These are phyloP conservation scores for Pluvialis apricaria DNA, from an alignment of 2,113 vertebrate genomes.

Conservation along the genomic window DNA sequence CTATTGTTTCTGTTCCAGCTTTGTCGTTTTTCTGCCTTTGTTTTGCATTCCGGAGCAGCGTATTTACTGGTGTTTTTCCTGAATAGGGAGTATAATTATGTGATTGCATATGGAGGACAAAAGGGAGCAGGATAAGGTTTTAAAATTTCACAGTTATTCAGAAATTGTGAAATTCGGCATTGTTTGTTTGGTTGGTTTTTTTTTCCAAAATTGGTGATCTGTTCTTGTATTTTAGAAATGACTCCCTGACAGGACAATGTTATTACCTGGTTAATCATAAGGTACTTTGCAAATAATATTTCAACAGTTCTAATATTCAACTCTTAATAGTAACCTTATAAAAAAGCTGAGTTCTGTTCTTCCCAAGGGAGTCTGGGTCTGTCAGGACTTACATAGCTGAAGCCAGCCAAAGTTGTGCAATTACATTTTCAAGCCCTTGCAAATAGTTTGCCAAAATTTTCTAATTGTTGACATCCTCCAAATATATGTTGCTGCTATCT, in stretches of 20 bases:
- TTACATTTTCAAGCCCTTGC: conserved; percentile 11
- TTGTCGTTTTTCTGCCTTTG: neutral
- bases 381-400: neutral
- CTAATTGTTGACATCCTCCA: neutral
- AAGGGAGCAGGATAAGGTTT: neutral
- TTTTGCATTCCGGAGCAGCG: neutral
- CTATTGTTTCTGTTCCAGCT: neutral
- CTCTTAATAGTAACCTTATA: neutral
- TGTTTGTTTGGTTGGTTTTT: neutral
- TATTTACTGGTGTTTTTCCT: neutral
- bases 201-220: neutral
- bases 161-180: neutral
- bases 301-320: neutral
- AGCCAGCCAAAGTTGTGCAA: conserved; percentile 30
- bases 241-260: neutral
- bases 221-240: neutral
- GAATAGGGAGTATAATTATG: neutral
- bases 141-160: neutral
- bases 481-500: neutral
- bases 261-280: neutral
- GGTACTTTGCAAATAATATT: neutral
- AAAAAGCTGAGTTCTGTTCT: neutral
- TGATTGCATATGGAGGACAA: neutral
- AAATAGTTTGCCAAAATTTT: conserved; percentile 6
- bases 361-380: neutral